Evolutionary conservation across 2,113 vertebrate genomes (phyloP), one percentile per base, ranked within the genome.

Genomic region (Thunnus thynnus): DNA sequence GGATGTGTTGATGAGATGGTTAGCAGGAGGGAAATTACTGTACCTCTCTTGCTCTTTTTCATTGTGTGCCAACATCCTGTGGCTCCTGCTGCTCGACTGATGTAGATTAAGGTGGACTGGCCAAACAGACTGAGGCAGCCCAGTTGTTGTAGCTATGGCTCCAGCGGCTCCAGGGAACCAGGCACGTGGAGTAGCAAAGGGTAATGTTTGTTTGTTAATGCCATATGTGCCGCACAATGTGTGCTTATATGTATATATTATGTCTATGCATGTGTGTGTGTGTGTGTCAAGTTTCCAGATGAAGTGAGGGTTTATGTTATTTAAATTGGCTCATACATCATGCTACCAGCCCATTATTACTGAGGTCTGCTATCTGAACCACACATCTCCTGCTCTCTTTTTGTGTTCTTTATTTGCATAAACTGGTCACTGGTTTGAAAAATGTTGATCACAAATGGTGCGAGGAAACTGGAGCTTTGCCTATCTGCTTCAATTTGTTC

Each of bases 391-490:
- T 8, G 80, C 85, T 86, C 68, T 27, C 47, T 68, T 86, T 89
- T 81, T 80, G 61, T 85, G 69, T 63, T 78, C 79, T 89, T 69
- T 92, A 93, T 94, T 94, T 93, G 90, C 79, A 91, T 92, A 89
- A 93, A 94, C 90, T 90, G 93, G 90, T 93, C 91, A 92, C 57
- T 12, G 65, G 70, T 76, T 89, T 78, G 82, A 91, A 88, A 80
- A 88, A 84, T 22, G 76, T 52, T 77, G 79, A 77, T 79, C 74
- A 66, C 82, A 87, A 92, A 92, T 93, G 90, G 82, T 75, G 90
- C 90, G 56, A 86, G 84, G 78, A 77, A 81, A 25, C 78, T 91
- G 89, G 88, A 91, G 61, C 66, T 25, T 16, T 85, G 89, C 89
- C 83, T 91, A 90, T 92, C 90, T 61, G 88, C 86, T 90, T 68